Evolutionary conservation across 1,140 invertebrate genomes (phyloP).

Genomic region (Pseudomyrmex dendroicus): DNA sequence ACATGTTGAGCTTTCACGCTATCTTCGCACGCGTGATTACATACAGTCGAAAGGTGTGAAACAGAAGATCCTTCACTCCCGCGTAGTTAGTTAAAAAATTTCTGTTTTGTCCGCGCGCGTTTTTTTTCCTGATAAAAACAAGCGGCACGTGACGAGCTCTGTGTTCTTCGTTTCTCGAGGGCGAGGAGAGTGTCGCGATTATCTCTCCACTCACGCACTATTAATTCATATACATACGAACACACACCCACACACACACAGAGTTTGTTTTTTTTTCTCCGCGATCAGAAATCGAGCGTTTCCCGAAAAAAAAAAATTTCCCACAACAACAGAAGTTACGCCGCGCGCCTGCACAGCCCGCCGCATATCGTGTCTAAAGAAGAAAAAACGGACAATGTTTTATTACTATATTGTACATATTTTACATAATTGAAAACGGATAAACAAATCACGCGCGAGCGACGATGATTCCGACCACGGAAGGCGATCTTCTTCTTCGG

Average conservation of each 20-base stretch:
- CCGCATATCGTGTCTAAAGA: constrained; percentile 71
- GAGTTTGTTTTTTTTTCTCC: neutral
- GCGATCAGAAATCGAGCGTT: neutral
- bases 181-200: neutral
- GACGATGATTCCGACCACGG: constrained; percentile 65
- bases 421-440: constrained; percentile 83
- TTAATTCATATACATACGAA: neutral
- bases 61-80: neutral
- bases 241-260: neutral
- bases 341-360: constrained; percentile 75
- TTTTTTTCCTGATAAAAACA: constrained; percentile 17
- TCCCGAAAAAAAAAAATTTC: neutral
- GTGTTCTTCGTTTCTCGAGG: neutral
- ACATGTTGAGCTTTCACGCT: constrained; percentile 7
- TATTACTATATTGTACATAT: constrained; percentile 84
- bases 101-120: neutral
- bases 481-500: constrained; percentile 34
- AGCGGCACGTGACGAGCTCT: neutral
- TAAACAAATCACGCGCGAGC: constrained; percentile 78
- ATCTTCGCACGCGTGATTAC: constrained; percentile 21
- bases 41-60: neutral
- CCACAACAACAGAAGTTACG: neutral
- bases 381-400: constrained; percentile 81
- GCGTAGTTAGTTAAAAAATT: no score
- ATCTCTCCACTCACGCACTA: neutral